These are phyloP conservation scores for Chrysocyon brachyurus DNA, from an alignment of 2,797 vertebrate species.

Conservation along the genomic window DNA sequence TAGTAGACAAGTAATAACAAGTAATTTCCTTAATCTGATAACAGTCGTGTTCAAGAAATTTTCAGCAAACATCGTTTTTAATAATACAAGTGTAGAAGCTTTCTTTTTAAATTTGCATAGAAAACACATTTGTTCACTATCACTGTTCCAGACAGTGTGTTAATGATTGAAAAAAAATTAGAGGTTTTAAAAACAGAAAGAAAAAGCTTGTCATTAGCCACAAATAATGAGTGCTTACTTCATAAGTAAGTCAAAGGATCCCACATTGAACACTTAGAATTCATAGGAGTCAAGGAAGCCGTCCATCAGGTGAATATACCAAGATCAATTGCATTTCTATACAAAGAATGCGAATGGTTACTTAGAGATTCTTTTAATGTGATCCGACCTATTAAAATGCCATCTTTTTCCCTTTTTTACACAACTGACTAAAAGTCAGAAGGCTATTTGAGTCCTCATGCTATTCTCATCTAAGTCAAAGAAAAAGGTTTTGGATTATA, in stretches of 20 bases:
- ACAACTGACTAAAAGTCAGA: conserved; percentile 47
- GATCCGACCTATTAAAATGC: conserved; percentile 65
- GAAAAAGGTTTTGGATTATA: conserved; percentile 49
- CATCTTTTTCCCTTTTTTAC: conserved; percentile 15
- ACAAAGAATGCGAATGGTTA: not conserved
- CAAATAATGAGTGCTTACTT: not conserved
- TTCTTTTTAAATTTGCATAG: not conserved
- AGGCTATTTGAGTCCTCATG: not conserved
- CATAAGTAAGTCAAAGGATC: not conserved
- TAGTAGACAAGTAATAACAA: not conserved
- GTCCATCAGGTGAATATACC: not conserved
- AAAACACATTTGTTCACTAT: not conserved
- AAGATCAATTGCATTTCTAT: conserved; percentile 17
- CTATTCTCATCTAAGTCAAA: conserved; percentile 56
- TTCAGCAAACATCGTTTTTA: not conserved
- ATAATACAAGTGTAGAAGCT: not conserved
- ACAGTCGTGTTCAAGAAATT: not conserved
- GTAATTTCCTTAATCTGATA: not conserved
- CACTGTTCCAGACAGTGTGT: not conserved
- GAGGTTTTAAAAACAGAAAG: conserved; percentile 46
- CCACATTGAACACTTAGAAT: not conserved
- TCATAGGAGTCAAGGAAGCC: not conserved
- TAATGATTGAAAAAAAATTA: not conserved
- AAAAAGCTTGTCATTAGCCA: not conserved
- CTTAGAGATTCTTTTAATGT: conserved; percentile 53